Percentiles rank a stretch among this genome's conserved stretches.
These are phyloP conservation scores for Pachycephala philippinensis DNA, from an alignment of 2,113 vertebrate genomes.

Conservation along the genomic window DNA sequence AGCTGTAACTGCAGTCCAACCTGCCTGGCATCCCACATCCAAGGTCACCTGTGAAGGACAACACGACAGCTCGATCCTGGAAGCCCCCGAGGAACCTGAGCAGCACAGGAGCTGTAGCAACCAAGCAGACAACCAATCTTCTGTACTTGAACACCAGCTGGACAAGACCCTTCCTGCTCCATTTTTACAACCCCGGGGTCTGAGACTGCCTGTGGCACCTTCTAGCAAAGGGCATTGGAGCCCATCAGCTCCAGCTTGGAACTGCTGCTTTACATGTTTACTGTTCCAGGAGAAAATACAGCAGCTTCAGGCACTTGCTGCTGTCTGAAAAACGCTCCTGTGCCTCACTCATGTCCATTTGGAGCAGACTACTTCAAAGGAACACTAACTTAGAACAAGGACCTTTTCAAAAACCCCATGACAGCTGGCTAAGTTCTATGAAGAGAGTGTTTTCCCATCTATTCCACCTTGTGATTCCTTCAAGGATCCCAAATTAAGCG, in stretches of 20 bases:
- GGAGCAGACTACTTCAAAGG: not conserved
- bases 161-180: not conserved
- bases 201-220: not conserved
- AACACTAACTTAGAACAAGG: not conserved
- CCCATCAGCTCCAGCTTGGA: not conserved
- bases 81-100: not conserved
- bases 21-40: not conserved
- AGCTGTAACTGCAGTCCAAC: not conserved
- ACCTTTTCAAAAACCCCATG: not conserved
- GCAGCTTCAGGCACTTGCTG: not conserved
- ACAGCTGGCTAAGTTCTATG: not conserved
- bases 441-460: not conserved
- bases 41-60: not conserved
- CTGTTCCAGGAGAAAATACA: not conserved
- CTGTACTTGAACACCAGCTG: not conserved
- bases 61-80: not conserved
- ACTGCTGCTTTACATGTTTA: accelerated
- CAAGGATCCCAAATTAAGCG: not conserved
- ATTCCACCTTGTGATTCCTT: not conserved
- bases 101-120: not conserved
- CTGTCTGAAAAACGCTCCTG: not conserved
- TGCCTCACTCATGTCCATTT: not conserved
- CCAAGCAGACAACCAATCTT: not conserved
- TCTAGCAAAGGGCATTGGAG: not conserved
- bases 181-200: not conserved